Evolutionary conservation across 1,140 invertebrate genomes (phyloP), one percentile per base, ranked within the genome.

Genomic region (Drosophila melanica): DNA sequence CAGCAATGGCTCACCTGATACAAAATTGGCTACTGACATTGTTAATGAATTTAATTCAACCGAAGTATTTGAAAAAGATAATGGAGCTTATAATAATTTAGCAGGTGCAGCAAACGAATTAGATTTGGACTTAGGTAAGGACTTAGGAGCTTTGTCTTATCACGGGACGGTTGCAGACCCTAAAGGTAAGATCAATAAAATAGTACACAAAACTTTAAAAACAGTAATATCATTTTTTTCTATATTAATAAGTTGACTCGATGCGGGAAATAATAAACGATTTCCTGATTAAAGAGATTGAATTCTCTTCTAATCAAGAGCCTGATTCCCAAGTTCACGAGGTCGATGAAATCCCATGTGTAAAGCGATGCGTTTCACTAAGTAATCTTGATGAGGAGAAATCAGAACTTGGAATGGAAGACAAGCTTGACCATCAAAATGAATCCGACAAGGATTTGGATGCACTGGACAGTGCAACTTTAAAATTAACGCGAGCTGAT

Each of bases 51-150:
- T 68, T 53, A 54, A 35, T 65, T 12, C 37, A 63, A 72, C 30
- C 30, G 48, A 66, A 54, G 6, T 51, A 59, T 58, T 51, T 73
- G 69, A 79, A 69, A 67, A 81, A 50, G 74, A 80, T 80, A 80
- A 80, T 75, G 79, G 75, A 72, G 42, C 63, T 60, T 87, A 67
- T 87, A 71, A 69, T 77, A 72, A 79, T 89, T 89, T 79, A 78
- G 73, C 80, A 80, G 85, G 77, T 84, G 51, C 66, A 39, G 14
- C 55, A 41, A 67, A 53, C 16, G 64, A 59, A 47, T 55, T 11
- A 8, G 44, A 20, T 0, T 20, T 47, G 14, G 66, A 54, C 30
- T 69, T 62, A 57, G 60, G 53, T 9, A 62, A 73, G 44, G 74
- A 75, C 37, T 35, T 57, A 12, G 10, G 20, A 14, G 16, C 48